Evolutionary conservation across 2,113 vertebrate species (phyloP).

Genomic region (Gorsachius goisagi): DNA sequence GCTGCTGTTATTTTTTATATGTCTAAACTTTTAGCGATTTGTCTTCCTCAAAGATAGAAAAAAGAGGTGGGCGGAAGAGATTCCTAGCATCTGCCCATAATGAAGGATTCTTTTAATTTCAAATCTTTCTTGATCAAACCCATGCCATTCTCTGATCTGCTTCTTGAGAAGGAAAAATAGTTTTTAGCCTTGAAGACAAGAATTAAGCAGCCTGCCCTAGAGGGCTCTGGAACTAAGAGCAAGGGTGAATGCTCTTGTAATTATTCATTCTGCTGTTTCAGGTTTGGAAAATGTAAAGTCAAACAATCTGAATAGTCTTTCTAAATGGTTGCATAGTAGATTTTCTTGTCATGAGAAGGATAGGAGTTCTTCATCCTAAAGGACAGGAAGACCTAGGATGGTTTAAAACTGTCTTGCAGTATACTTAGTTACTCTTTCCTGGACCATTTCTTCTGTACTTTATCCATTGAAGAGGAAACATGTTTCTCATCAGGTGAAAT

Average conservation of each 20-base stretch:
- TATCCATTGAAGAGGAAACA: not conserved
- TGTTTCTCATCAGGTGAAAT: not conserved
- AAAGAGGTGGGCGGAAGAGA: not conserved
- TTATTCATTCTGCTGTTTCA: constrained; percentile 24
- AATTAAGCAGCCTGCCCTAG: constrained; percentile 18
- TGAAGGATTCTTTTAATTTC: constrained; percentile 17
- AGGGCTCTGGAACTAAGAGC: constrained; percentile 18
- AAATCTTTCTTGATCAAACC: constrained; percentile 33
- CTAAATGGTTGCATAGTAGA: not conserved
- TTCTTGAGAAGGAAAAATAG: not conserved
- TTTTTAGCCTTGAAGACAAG: constrained; percentile 23
- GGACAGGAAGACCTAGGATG: not conserved
- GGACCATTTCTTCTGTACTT: not conserved
- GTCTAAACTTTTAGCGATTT: constrained; percentile 19
- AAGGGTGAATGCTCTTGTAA: not conserved
- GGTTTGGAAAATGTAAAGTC: constrained; percentile 18
- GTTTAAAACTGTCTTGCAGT: not conserved
- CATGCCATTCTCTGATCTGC: not conserved
- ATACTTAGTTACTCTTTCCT: not conserved
- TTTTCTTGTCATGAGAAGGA: not conserved
- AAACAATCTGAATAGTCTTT: not conserved
- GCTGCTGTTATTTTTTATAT: constrained; percentile 36
- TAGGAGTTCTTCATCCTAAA: not conserved
- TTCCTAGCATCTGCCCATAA: not conserved
- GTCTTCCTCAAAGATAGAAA: constrained; percentile 31